Percentiles rank a stretch among this genome's conserved stretches.
Conservation (phyloP, 1,140 invertebrate genomes). For the Caenorhabditis tropicalis region DNA sequence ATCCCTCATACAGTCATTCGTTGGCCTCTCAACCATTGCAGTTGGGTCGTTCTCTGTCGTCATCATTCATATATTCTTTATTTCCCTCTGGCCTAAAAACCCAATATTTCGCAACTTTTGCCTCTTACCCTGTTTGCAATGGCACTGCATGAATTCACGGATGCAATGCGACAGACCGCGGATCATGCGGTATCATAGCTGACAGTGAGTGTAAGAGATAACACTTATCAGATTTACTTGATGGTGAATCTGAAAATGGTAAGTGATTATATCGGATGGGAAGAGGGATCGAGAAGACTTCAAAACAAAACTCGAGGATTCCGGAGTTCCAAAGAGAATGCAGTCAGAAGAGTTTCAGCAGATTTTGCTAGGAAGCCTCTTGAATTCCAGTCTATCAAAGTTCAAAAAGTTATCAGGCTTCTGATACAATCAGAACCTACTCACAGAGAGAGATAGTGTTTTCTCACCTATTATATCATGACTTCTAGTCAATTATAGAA, state of each 20-base stretch:
- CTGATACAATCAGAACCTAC: no score
- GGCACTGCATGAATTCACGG: conserved; percentile 53
- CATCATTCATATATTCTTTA: background rate
- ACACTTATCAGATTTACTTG: background rate
- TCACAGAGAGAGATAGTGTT: no score
- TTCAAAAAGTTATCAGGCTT: no score
- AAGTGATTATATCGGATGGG: background rate
- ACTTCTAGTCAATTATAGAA: no score
- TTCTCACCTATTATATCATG: no score
- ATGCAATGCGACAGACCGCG: conserved; percentile 26
- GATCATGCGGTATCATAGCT: conserved; percentile 37
- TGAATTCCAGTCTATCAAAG: no score
- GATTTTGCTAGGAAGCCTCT: no score
- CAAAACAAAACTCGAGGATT: no score
- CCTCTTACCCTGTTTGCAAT: background rate
- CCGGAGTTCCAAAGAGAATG: no score
- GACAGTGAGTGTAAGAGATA: background rate
- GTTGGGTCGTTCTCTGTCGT: no score
- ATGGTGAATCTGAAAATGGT: background rate
- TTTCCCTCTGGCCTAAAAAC: background rate
- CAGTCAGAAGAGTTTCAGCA: no score
- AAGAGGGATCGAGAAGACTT: no score
- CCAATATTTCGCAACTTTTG: background rate
- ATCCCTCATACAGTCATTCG: conserved; percentile 32
- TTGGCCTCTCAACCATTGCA: background rate